Percentiles rank a stretch among this genome's conserved stretches.
Evolutionary conservation across 2,797 vertebrate species (phyloP).

Genomic region (Vespertilio murinus): DNA sequence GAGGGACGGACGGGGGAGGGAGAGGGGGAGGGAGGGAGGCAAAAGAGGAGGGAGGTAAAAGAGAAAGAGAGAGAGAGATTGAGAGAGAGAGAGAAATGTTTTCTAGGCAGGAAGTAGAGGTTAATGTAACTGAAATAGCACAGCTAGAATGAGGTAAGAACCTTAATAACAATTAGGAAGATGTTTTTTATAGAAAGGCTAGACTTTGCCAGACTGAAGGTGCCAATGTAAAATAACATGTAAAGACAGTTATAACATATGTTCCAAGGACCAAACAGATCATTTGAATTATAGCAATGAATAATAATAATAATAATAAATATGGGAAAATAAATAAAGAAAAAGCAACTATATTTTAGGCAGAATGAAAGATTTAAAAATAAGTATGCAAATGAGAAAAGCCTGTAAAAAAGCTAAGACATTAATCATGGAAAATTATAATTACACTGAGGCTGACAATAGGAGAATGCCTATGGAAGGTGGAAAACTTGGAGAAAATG

Average conservation of each 20-base stretch:
- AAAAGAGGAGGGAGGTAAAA: rapidly evolving
- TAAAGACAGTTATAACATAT: not conserved
- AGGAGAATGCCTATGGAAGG: not conserved
- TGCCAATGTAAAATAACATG: rapidly evolving
- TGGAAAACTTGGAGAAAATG: not conserved
- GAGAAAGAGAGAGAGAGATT: no score
- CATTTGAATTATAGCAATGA: not conserved
- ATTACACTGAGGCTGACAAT: not conserved
- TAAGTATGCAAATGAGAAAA: rapidly evolving
- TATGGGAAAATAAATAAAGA: not conserved
- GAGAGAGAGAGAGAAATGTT: not conserved
- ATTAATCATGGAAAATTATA: constrained; percentile 19
- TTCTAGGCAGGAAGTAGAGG: not conserved
- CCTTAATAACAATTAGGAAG: not conserved
- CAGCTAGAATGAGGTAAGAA: not conserved
- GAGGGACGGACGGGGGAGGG: rapidly evolving
- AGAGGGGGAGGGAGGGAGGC: no score
- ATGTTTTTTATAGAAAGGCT: not conserved
- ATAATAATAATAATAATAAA: not conserved
- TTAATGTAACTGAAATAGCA: not conserved
- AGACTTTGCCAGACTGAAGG: not conserved
- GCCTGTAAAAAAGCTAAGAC: not conserved
- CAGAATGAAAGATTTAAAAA: not conserved
- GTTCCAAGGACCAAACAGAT: not conserved
- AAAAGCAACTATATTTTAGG: not conserved